Evolutionary conservation across 2,797 vertebrate species (phyloP).

Genomic region (Ptychadena robeensis): DNA sequence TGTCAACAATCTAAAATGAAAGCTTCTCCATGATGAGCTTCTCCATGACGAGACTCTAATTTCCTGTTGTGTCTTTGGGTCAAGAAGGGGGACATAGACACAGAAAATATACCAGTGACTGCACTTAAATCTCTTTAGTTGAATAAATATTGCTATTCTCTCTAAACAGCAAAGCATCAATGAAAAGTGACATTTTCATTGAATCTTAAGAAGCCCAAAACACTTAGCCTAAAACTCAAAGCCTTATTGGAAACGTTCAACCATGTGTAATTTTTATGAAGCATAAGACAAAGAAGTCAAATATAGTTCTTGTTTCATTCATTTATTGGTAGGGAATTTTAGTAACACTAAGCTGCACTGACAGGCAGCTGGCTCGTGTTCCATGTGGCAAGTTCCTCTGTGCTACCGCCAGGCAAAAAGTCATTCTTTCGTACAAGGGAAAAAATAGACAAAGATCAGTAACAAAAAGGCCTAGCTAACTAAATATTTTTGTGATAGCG

Average conservation of each 20-base stretch:
- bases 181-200: not conserved
- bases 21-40: too few relatives aligned
- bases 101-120: too few relatives aligned
- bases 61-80: too few relatives aligned
- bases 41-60: too few relatives aligned
- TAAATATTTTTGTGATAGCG: slow-evolving; percentile 61
- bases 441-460: slow-evolving; percentile 55
- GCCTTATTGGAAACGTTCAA: not conserved
- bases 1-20: too few relatives aligned
- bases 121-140: not conserved
- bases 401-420: slow-evolving; percentile 45
- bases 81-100: too few relatives aligned
- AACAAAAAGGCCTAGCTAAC: slow-evolving; percentile 50
- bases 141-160: not conserved
- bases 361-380: slow-evolving; percentile 43
- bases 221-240: not conserved
- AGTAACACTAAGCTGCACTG: slow-evolving; percentile 38
- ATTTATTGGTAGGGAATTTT: slow-evolving; percentile 15
- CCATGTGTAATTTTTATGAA: slow-evolving; percentile 3
- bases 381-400: slow-evolving; percentile 35
- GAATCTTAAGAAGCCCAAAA: not conserved
- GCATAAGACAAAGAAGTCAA: slow-evolving; percentile 29
- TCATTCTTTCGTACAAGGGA: slow-evolving; percentile 46
- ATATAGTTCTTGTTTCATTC: slow-evolving; percentile 22
- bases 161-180: not conserved